A percentile compares a stretch with the other conserved stretches of the same genome.
Conservation (phyloP, 2,888 invertebrate species). For the Cerceris ruficornis region DNA sequence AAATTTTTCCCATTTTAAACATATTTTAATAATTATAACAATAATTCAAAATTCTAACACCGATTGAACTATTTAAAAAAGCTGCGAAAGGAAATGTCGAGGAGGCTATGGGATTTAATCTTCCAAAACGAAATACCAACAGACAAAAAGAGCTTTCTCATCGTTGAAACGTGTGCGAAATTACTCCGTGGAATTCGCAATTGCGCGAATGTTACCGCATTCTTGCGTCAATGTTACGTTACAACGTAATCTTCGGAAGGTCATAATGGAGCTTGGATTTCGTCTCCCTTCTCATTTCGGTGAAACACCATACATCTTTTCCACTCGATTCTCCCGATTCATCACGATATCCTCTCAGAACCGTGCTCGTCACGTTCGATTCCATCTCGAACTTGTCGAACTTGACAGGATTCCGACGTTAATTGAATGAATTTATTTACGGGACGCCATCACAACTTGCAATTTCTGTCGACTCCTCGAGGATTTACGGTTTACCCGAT, state of each 20-base stretch:
- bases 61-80: too few relatives aligned
- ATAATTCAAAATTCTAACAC: too few relatives aligned
- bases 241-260: background rate
- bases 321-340: slow-evolving; percentile 3
- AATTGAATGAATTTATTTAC: background rate
- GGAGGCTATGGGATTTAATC: too few relatives aligned
- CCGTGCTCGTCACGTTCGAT: background rate
- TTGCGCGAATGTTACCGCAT: background rate
- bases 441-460: too few relatives aligned
- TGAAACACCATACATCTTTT: background rate
- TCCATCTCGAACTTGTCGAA: background rate
- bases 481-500: too few relatives aligned
- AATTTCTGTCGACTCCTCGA: too few relatives aligned
- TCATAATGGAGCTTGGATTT: background rate
- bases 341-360: background rate
- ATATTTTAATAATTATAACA: too few relatives aligned
- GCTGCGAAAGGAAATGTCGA: too few relatives aligned
- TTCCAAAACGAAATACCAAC: too few relatives aligned
- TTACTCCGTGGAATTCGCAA: background rate
- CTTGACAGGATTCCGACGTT: background rate
- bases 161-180: background rate
- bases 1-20: too few relatives aligned
- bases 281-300: slow-evolving; percentile 7
- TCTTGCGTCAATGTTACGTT: slow-evolving; percentile 20
- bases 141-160: slow-evolving; percentile 1